These are phyloP conservation scores for Aspidiotus rigidus DNA, from an alignment of 2,888 invertebrate genomes.

Conservation along the genomic window DNA sequence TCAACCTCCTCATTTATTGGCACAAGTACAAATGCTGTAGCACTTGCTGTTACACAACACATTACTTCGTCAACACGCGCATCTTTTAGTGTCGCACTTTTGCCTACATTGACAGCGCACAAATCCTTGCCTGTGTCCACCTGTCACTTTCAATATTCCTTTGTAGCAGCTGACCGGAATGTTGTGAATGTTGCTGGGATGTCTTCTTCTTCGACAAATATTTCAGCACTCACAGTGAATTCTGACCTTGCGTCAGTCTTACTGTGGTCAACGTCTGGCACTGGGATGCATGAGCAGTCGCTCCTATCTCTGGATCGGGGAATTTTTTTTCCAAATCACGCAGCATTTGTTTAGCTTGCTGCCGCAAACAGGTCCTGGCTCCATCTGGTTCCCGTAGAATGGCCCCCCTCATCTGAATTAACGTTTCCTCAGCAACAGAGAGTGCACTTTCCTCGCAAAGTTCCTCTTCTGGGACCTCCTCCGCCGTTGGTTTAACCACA, in stretches of 20 bases:
- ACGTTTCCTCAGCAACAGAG: not conserved
- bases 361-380: too few species aligned
- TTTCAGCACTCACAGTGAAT: conserved; percentile 5
- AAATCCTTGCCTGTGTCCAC: conserved; percentile 8
- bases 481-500: not conserved
- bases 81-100: too few species aligned
- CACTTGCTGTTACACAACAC: not conserved
- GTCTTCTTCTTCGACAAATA: not conserved
- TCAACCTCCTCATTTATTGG: not conserved
- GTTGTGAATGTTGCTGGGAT: not conserved
- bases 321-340: not conserved
- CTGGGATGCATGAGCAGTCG: conserved; percentile 5
- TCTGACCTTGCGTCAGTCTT: too few species aligned
- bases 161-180: not conserved
- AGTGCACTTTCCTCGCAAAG: not conserved
- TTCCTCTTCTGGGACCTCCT: not conserved
- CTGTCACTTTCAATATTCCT: not conserved
- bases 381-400: not conserved
- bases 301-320: not conserved
- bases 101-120: conserved; percentile 1
- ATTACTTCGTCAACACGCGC: not conserved
- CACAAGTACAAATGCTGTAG: not conserved
- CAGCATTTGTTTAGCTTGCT: conserved; percentile 14
- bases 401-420: not conserved
- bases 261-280: conserved; percentile 5